Evolutionary conservation across 2,888 invertebrate genomes (phyloP).

Genomic region (Meiosimyza decipiens): DNA sequence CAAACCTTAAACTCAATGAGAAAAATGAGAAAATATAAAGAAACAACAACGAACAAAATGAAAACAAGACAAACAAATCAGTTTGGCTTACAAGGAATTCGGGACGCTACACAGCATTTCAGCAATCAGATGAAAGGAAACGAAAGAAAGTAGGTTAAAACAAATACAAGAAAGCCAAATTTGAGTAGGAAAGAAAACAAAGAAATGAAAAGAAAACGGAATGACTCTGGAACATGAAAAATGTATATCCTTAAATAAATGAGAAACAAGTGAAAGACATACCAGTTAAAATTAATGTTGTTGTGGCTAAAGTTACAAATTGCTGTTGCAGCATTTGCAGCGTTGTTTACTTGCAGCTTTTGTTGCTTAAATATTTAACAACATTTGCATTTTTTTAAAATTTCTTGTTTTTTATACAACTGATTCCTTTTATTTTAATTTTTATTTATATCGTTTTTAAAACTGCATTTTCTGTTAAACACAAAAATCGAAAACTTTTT

Average conservation of each 20-base stretch:
- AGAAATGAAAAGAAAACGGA: background rate
- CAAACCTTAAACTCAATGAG: background rate
- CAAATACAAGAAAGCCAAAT: constrained; percentile 1
- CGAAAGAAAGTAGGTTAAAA: constrained; percentile 8
- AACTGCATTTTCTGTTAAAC: too few species aligned
- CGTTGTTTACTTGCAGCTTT: too few species aligned
- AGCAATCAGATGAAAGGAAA: background rate
- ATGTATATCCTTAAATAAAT: background rate
- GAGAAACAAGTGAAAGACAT: constrained; percentile 10
- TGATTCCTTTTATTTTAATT: too few species aligned
- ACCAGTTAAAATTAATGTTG: constrained; percentile 1
- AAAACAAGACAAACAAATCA: constrained; percentile 22
- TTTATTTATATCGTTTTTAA: too few species aligned
- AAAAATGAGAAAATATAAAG: background rate
- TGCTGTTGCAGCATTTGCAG: too few species aligned
- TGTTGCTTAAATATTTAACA: too few species aligned
- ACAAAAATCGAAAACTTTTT: background rate
- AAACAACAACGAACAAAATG: background rate
- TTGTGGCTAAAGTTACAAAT: background rate
- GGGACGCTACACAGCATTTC: background rate
- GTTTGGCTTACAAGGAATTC: constrained; percentile 15
- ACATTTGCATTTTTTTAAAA: too few species aligned
- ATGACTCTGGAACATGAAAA: background rate
- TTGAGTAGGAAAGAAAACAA: background rate
- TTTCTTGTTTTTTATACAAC: too few species aligned